Base-by-base conservation (phyloP, 2,797 vertebrate species). In the Brachymystax lenok region DNA sequence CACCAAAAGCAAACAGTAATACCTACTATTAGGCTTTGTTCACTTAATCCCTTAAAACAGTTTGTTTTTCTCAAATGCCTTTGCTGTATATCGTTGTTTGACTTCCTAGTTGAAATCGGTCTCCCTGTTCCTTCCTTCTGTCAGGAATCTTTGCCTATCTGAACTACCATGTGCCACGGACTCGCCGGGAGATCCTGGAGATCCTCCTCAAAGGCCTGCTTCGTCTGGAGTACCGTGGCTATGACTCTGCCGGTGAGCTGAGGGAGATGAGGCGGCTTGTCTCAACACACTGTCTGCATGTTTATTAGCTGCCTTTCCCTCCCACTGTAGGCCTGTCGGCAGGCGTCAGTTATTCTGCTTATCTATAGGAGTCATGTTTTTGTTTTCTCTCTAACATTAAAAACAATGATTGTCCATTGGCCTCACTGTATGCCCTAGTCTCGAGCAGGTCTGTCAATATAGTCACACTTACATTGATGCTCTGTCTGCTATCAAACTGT, bases 141-240 rank as follows among this genome's bases (percentile, higher is more conserved):
- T 0, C 52, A 99, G 98, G 98, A 92, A 99, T 99, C 87, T 99
- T 99, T 92, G 98, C 98, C 72, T 99, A 99, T 93, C 95, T 99
- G 86, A 99, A 99, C 90, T 99, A 99, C 90, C 97, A 99, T 73
- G 98, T 99, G 80, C 97, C 97, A 78, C 95, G 96, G 89, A 97
- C 96, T 69, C 96, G 98, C 19, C 88, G 97, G 66, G 97, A 99
- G 88, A 98, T 99, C 93, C 95, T 99, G 90, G 97, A 99, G 90
- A 98, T 97, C 63, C 96, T 99, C 5, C 96, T 99, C 80, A 99
- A 97, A 89, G 98, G 98, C 77, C 95, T 99, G 35, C 95, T 92
- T 82, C 95, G 98, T 75, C 91, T 99, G 90, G 98, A 99, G 86
- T 99, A 99, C 92, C 93, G 98, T 80, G 98, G 98, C 80, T 99